Conservation (phyloP, 2,113 vertebrate genomes). For the Dendropsophus ebraccatus region DNA sequence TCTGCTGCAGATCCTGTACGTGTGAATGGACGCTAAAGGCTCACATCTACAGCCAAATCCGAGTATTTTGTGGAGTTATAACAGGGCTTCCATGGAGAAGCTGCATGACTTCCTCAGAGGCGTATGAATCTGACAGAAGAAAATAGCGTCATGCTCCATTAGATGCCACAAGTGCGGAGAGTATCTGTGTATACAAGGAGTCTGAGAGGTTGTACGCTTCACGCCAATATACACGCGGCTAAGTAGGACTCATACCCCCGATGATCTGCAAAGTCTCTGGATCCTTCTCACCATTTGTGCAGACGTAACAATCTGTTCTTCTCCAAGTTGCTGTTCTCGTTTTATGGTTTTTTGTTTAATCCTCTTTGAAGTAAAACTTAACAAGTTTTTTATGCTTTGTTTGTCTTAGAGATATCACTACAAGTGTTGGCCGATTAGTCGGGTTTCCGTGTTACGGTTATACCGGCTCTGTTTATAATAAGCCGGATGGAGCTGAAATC, state of each 20-base stretch:
- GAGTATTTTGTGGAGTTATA: background rate
- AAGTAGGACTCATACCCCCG: background rate
- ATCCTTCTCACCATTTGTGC: background rate
- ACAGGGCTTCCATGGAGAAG: background rate
- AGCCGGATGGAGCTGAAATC: background rate
- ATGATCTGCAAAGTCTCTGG: too few relatives aligned
- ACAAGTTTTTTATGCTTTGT: background rate
- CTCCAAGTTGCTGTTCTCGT: background rate
- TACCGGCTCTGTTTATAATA: background rate
- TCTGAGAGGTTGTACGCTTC: too few relatives aligned
- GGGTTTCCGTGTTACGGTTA: background rate
- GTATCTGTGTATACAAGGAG: too few relatives aligned
- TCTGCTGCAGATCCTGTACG: too few relatives aligned
- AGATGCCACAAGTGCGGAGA: too few relatives aligned
- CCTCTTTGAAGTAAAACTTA: background rate
- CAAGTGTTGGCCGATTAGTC: background rate
- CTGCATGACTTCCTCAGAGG: too few relatives aligned
- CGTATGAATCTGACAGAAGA: background rate
- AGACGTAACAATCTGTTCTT: slow-evolving; percentile 12
- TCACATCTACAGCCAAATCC: too few relatives aligned
- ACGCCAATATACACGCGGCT: too few relatives aligned
- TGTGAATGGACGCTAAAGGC: too few relatives aligned
- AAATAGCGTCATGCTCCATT: background rate
- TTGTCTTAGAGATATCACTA: slow-evolving; percentile 11
- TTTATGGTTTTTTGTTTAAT: background rate